phyloP scores from a whole-genome alignment of 2,797 vertebrate genomes.

The Argyrosomus regius region DNA sequence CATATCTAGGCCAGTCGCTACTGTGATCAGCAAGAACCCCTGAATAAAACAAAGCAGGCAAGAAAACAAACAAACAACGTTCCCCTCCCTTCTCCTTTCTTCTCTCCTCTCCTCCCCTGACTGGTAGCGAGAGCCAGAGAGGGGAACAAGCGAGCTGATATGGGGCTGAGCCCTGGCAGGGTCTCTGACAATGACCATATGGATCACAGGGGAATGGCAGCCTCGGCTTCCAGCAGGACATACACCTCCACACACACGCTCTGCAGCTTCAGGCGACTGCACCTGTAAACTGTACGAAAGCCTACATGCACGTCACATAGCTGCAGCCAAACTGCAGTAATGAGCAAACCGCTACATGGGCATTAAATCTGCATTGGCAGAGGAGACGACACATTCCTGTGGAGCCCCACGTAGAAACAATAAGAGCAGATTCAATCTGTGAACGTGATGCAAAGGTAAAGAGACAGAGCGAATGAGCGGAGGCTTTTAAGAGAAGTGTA shows the following conservation, averaged over 20 bases:
- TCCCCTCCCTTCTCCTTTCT: conserved; percentile 60
- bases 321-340: conserved; percentile 24
- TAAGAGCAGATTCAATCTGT: conserved; percentile 25
- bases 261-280: conserved; percentile 51
- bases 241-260: conserved; percentile 55
- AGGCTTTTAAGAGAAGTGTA: conserved; percentile 58
- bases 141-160: conserved; percentile 65
- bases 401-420: conserved; percentile 44
- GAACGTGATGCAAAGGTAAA: conserved; percentile 18
- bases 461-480: conserved; percentile 29
- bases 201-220: conserved; percentile 73
- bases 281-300: conserved; percentile 56
- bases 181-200: conserved; percentile 80
- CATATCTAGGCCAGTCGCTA: conserved; percentile 79
- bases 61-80: conserved; percentile 74
- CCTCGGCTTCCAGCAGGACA: conserved; percentile 65
- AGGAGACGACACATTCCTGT: conserved; percentile 16
- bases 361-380: conserved; percentile 31
- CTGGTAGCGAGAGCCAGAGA: conserved; percentile 61
- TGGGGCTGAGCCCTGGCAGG: conserved; percentile 71
- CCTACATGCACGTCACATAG: conserved; percentile 1
- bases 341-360: conserved; percentile 46
- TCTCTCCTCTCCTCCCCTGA: conserved; percentile 55
- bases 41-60: conserved; percentile 79
- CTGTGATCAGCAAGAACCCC: conserved; percentile 79